These are phyloP conservation scores for Sesia apiformis DNA, from an alignment of 2,888 invertebrate genomes.

Conservation along the genomic window DNA sequence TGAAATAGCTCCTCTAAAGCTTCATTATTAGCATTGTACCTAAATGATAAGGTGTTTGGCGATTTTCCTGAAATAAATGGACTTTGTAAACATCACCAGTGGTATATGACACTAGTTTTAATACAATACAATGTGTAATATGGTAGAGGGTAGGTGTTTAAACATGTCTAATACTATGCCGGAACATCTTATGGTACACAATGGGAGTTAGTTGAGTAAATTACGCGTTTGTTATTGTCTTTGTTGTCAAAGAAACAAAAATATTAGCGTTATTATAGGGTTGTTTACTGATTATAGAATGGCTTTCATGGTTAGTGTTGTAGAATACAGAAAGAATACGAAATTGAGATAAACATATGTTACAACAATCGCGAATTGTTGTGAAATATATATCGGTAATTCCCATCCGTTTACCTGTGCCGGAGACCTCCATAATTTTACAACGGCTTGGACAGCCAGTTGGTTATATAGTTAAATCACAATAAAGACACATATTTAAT, in stretches of 20 bases:
- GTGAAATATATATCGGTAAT: constrained; percentile 7
- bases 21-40: constrained; percentile 85
- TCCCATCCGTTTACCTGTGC: constrained; percentile 37
- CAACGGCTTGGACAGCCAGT: background rate
- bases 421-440: constrained; percentile 53
- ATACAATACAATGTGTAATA: too few relatives aligned
- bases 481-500: background rate
- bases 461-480: background rate
- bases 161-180: too few relatives aligned
- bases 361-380: constrained; percentile 4
- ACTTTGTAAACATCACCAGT: background rate
- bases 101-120: too few relatives aligned
- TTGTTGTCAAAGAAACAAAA: constrained; percentile 46
- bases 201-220: background rate
- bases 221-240: constrained; percentile 25
- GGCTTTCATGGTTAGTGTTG: too few relatives aligned
- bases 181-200: too few relatives aligned
- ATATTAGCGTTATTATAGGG: background rate
- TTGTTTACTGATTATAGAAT: constrained; percentile 8
- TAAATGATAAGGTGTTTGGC: constrained; percentile 74
- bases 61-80: constrained; percentile 48
- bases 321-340: background rate
- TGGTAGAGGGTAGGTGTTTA: too few relatives aligned
- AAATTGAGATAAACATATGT: constrained; percentile 1
- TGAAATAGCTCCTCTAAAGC: constrained; percentile 81